Evolutionary conservation across 2,888 invertebrate genomes (phyloP), one percentile per base, ranked within the genome.

Genomic region (Drosophila neotestacea): DNA sequence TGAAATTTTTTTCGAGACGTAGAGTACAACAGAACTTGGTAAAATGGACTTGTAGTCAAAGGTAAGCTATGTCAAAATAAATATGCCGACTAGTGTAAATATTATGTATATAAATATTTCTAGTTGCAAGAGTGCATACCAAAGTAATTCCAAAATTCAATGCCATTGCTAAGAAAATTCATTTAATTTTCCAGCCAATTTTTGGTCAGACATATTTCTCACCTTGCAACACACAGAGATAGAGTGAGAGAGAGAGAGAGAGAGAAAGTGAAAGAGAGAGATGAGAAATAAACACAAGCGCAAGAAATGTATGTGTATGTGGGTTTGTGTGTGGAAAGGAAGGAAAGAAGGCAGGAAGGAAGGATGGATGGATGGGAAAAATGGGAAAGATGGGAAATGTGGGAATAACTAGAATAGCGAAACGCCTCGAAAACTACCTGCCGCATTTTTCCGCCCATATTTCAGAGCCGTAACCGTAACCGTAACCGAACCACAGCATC

Each of bases 181-280:
- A 36, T 46, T 47, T 34, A 66, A 48, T 58, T 59, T 65, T 52
- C 44, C 28, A 52, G 42, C 28, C 55, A 70, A 64, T 64, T 50
- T 60, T 56, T 5, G 47, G 54, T n/a, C 47, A 61, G 41, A 59
- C 46, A 56, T 59, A 38, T 60, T 56, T 56, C 59, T 48, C 58
- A 52, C 58, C 27, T 36, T 4, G 4, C 4, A 11, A 6, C 4
- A 30, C 4, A 38, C 11, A 42, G 32, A 27, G 9, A 11, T 7
- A 32, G 32, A 32, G 6, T 7, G 4, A 22, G 41, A 54, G 41
- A 52, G 0, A 6, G 38, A 6, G 38, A n/a, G 38, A 22, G 13
- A 27, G 4, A 58, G 13, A 38, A 6, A 6, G 2, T 9, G 42
- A 38, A 11, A 36, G 27, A 10, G 28, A 51, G 50, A 13, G 36